Base-by-base conservation (phyloP, 1,140 invertebrate genomes). In the Drosophila sturtevanti region DNA sequence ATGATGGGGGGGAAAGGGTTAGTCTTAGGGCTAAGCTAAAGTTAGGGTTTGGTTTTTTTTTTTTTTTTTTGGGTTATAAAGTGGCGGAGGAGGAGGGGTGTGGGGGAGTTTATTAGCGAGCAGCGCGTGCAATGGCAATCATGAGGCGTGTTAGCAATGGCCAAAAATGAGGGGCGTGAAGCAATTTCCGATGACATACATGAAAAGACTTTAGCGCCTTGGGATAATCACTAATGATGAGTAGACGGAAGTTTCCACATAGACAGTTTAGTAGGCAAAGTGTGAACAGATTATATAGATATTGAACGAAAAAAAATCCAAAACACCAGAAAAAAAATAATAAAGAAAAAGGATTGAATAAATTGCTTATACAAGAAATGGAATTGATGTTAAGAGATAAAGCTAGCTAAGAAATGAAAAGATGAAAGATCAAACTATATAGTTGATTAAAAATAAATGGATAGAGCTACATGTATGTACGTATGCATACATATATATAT, bases 101-200 rank as follows among this genome's bases (percentile, higher is more conserved):
- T n/a, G n/a, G n/a, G 6, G 27, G 38, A 61, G 76, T 79, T 85
- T 85, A 85, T 85, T 85, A 85, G 81, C 66, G 69, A 67, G 9
- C 81, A 67, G n/a, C 81, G 82, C 82, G 82, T 87, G 82, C 82
- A 64, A 63, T 34, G 84, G 82, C 79, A 87, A 87, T 87, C 75
- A 82, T 70, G 76, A 89, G 84, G 79, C 84, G 82, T 68, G 84
- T 89, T 87, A 87, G 82, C 70, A 44, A 27, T 37, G 65, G 58
- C 22, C 34, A 56, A 51, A 27, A 21, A 51, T 34, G 38, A 48
- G 67, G 54, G 48, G 62, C 70, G 77, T 71, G 54, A 67, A 72
- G 79, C 76, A 81, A 87, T 87, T 87, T 87, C 84, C 84, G 82
- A 89, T 73, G 82, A 89, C 82, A 79, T 77, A 81, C 79, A 77